phyloP scores from a whole-genome alignment of 2,797 vertebrate genomes.

The Mormyrus hasselquistii region DNA sequence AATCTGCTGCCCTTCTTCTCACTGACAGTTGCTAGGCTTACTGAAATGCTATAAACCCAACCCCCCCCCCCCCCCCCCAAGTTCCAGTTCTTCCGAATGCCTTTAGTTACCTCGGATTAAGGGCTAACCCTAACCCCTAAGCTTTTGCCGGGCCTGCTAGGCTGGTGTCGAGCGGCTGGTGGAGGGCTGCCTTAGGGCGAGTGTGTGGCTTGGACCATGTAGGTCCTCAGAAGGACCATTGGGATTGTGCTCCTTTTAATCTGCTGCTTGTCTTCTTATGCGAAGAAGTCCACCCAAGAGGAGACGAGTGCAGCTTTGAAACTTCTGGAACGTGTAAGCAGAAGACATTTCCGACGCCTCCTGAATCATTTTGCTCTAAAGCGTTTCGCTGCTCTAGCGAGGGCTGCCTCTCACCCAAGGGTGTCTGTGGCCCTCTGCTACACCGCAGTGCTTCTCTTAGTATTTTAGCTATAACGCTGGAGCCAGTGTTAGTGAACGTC shows the following conservation, averaged over 20 bases:
- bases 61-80: not conserved
- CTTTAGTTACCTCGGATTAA: not conserved
- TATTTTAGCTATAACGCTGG: not conserved
- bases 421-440: not conserved
- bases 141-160: constrained; percentile 6
- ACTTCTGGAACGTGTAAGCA: constrained; percentile 29
- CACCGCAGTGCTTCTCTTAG: not conserved
- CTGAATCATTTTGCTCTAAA: constrained; percentile 25
- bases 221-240: not conserved
- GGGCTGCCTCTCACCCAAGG: not conserved
- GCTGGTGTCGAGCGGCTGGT: not conserved
- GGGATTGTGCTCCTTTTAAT: constrained; percentile 22
- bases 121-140: constrained; percentile 20
- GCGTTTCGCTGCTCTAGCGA: constrained; percentile 21
- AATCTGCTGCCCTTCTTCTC: not conserved
- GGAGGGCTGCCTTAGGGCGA: not conserved
- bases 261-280: constrained; percentile 27
- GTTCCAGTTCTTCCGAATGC: not conserved
- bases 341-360: constrained; percentile 25
- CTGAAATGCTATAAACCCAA: constrained; percentile 17
- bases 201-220: constrained; percentile 1
- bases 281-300: constrained; percentile 28
- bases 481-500: not conserved
- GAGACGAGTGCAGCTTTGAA: constrained; percentile 24
- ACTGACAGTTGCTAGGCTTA: constrained; percentile 15